A percentile compares a stretch with the other conserved stretches of the same genome.
Conservation (phyloP, 2,113 vertebrate genomes). For the Prinia subflava region DNA sequence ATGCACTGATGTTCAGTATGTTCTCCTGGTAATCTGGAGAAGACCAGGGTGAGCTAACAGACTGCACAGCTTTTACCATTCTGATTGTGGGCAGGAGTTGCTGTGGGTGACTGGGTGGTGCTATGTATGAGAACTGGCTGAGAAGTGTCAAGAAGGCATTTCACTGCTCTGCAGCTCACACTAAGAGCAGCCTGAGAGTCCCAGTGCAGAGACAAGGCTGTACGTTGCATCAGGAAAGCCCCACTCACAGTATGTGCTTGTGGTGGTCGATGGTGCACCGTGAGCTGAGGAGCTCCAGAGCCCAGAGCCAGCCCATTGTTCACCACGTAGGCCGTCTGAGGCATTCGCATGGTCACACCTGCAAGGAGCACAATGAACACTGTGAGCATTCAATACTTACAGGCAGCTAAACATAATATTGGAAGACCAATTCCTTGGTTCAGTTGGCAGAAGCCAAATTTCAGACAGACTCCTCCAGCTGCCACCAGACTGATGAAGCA, state of each 20-base stretch:
- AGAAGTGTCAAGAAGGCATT: neutral
- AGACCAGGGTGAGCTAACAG: neutral
- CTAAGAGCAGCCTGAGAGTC: neutral
- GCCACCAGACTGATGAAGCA: neutral
- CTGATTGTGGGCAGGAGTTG: neutral
- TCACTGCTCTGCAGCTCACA: neutral
- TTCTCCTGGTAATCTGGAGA: neutral
- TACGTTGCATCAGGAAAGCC: neutral
- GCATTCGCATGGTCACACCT: slow-evolving; percentile 79
- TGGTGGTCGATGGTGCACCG: slow-evolving; percentile 80
- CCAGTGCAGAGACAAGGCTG: neutral
- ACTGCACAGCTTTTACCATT: neutral
- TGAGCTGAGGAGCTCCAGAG: slow-evolving; percentile 79
- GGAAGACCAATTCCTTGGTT: neutral
- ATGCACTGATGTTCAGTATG: neutral
- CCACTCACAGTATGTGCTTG: slow-evolving; percentile 72
- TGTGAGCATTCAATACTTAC: neutral
- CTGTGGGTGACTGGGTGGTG: neutral
- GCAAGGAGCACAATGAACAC: neutral
- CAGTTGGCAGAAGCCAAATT: neutral
- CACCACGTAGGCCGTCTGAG: slow-evolving; percentile 79
- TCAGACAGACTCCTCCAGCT: neutral
- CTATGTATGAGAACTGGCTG: neutral
- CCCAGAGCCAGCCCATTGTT: slow-evolving; percentile 78
- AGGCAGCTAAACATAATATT: neutral